Evolutionary conservation across 2,797 vertebrate genomes (phyloP), one percentile per base, ranked within the genome.

Genomic region (Enteromius anoplus): DNA sequence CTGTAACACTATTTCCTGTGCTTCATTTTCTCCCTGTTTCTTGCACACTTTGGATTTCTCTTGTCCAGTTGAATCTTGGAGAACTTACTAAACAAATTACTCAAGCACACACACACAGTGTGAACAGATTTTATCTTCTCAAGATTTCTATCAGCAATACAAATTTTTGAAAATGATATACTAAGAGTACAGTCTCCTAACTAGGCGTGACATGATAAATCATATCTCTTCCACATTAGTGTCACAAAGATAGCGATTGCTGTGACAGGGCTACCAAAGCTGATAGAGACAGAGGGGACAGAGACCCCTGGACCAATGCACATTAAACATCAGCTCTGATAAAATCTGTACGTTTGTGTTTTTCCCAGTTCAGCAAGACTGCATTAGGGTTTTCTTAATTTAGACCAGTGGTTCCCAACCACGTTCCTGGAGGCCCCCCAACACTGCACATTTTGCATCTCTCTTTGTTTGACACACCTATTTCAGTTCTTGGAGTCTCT

Each of bases 1-100:
- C 86, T 83, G 14, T 53, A 45, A 7, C 34, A 79, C 49, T 29
- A 19, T 65, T 62, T 80, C 60, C 65, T 29, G 10, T 40, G 29
- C 45, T 81, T 83, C 0, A 3, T 69, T 64, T 83, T 34, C 53
- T 51, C 21, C 37, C 29, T 77, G 10, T 23, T 7, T 65, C 37
- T 55, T 26, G n/a, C 34, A 81, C 49, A 77, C 71, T 49, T 40
- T 10, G 15, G 15, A 23, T n/a, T 76, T 21, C n/a, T 37, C 51
- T 26, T 49, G 11, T 73, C 8, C 21, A 42, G 45, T 34, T 10
- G 5, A 47, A 47, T 53, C 32, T 14, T 10, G 4, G 60, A 66
- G 40, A 70, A 5, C 37, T 58, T 29, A 23, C 53, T 62, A 3
- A 51, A 45, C 34, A 45, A 40, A 65, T 65, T 42, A 49, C 78